A percentile compares a stretch with the other conserved stretches of the same genome.
These are phyloP conservation scores for Psilopogon haemacephalus DNA, from an alignment of 2,113 vertebrate species.

Conservation along the genomic window DNA sequence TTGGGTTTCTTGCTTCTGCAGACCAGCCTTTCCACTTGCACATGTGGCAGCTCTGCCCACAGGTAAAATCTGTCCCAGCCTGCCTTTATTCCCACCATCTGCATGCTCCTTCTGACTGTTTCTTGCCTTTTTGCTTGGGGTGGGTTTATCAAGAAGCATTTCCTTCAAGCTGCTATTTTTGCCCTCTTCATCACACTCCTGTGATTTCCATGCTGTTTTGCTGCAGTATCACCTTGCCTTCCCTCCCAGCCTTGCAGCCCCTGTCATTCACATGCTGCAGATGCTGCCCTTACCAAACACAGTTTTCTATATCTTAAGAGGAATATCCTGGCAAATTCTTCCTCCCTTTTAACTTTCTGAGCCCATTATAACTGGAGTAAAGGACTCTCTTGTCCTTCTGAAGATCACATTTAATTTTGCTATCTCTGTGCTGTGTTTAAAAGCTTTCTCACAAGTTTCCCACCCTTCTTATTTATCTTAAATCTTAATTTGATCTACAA, in stretches of 20 bases:
- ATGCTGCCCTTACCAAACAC: not conserved
- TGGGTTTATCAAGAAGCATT: not conserved
- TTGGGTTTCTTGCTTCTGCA: not conserved
- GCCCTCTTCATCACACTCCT: accelerated
- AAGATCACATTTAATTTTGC: not conserved
- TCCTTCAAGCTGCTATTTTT: not conserved
- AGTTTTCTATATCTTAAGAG: not conserved
- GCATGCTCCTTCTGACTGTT: accelerated
- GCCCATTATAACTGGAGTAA: not conserved
- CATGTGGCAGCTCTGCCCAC: accelerated
- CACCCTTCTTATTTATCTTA: not conserved
- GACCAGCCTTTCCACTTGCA: not conserved
- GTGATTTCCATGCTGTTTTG: not conserved
- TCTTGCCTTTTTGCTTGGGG: not conserved
- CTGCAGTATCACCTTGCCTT: not conserved
- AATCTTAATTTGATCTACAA: not conserved
- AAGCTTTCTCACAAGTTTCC: not conserved
- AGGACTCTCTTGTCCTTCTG: not conserved
- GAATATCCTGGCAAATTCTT: not conserved
- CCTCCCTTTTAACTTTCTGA: not conserved
- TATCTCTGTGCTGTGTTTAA: not conserved
- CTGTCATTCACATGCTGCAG: not conserved
- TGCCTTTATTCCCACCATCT: not conserved
- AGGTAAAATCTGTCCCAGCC: not conserved
- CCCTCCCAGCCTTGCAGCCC: not conserved